A percentile compares a stretch with the other conserved stretches of the same genome.
These are phyloP conservation scores for Scrobipalpa costella DNA, from an alignment of 2,888 invertebrate genomes.

Conservation along the genomic window DNA sequence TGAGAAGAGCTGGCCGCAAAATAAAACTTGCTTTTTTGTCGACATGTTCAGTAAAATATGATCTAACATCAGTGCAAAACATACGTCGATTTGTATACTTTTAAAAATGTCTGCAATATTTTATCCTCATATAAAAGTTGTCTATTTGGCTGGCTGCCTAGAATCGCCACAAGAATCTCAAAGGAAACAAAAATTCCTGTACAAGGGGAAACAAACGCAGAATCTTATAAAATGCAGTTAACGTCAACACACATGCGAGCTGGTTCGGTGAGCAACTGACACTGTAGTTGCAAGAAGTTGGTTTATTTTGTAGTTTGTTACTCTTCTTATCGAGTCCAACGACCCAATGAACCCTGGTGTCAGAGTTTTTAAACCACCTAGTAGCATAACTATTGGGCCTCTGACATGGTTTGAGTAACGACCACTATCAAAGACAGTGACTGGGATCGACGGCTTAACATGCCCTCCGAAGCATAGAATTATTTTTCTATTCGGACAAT, in stretches of 20 bases:
- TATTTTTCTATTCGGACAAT: too few species aligned
- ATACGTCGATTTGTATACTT: constrained; percentile 55
- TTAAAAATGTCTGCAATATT: constrained; percentile 59
- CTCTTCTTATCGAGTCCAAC: too few species aligned
- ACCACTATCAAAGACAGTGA: too few species aligned
- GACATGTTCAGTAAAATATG: not conserved
- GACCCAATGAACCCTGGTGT: too few species aligned
- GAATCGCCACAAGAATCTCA: constrained; percentile 61
- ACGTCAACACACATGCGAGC: constrained; percentile 67
- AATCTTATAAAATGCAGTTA: constrained; percentile 74
- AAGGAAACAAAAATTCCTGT: constrained; percentile 65
- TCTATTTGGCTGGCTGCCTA: constrained; percentile 72
- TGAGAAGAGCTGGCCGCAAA: not conserved
- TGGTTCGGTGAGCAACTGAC: constrained; percentile 49
- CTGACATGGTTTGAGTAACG: too few species aligned
- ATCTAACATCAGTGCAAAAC: constrained; percentile 10
- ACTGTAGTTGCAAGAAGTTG: constrained; percentile 52
- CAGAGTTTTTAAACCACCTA: too few species aligned
- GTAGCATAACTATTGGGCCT: too few species aligned
- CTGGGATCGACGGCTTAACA: too few species aligned
- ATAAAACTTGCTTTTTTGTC: not conserved
- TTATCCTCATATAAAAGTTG: constrained; percentile 65
- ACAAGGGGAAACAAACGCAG: constrained; percentile 65
- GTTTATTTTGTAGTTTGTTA: constrained; percentile 59
- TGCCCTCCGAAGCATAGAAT: too few species aligned